Base-by-base conservation (phyloP, 2,888 invertebrate genomes). In the Anarsia innoxiella region DNA sequence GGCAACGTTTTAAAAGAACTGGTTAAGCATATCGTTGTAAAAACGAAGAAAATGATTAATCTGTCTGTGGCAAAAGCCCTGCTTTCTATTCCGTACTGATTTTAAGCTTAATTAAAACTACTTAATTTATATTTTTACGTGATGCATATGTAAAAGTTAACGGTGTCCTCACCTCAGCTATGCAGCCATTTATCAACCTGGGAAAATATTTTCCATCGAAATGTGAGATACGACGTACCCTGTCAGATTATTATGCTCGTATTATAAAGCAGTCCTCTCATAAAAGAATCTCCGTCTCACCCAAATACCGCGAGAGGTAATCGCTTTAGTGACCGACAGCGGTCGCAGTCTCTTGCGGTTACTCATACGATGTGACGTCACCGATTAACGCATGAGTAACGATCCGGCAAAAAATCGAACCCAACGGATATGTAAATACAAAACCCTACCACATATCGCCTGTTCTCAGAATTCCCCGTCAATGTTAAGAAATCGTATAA, bases 311-410 rank as follows among this genome's bases (percentile, higher is more conserved):
- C 48, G 51, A 45, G 38, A 45, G 51, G 57, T 65, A 59, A 67
- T 67, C 66, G 57, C 56, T 59, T 59, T 51, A 56, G 59, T 62
- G 64, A 56, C 55, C 59, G 59, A 55, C 57, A 49, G 49, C 51
- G 52, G 40, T 34, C 55, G 64, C 67, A 56, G 59, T 56, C 53
- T 64, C 60, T 53, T 40, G 51, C 49, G 65, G 60, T 82, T 80
- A 80, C 74, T 80, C 82, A 82, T 59, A 53, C 46, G 46, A 3
- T n/a, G 45, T 82, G 79, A 79, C 80, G 80, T 83, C 82, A 82
- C 48, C 65, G 59, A 72, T 75, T 69, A 66, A 64, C 57, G 64
- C 53, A 63, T 79, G 82, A 82, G 66, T 78, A 76, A 79, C 61
- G 57, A 61, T 58, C 54, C 45, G 59, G 59, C 46, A 59, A 73